Percentiles rank a stretch among this genome's conserved stretches.
Evolutionary conservation across 2,113 vertebrate genomes (phyloP).

Genomic region (Hepsetus odoe): DNA sequence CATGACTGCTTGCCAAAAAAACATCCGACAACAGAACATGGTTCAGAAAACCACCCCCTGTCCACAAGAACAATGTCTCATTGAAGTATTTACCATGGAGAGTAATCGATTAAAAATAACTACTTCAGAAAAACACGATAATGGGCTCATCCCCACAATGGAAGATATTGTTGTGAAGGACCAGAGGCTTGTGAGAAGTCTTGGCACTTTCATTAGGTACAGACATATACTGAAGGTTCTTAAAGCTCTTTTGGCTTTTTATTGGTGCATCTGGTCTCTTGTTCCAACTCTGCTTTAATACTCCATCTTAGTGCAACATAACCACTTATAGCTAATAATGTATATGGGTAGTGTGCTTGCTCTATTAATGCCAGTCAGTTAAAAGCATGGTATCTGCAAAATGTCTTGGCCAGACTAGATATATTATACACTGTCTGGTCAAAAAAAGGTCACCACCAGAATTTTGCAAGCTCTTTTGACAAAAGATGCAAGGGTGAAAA

Average conservation of each 20-base stretch:
- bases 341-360: too few relatives aligned
- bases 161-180: constrained; percentile 3
- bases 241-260: background rate
- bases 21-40: constrained; percentile 19
- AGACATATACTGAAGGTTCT: background rate
- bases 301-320: too few relatives aligned
- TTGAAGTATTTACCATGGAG: background rate
- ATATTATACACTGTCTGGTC: too few relatives aligned
- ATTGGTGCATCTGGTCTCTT: too few relatives aligned
- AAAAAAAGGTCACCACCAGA: too few relatives aligned
- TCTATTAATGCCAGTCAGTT: too few relatives aligned
- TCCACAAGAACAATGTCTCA: background rate
- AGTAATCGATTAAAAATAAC: background rate
- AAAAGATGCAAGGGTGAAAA: background rate
- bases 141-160: background rate
- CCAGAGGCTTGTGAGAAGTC: background rate
- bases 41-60: background rate
- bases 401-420: too few relatives aligned
- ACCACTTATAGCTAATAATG: too few relatives aligned
- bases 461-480: too few relatives aligned
- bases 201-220: background rate
- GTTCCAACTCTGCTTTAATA: background rate
- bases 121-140: background rate
- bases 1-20: constrained; percentile 11
- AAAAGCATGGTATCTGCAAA: too few relatives aligned